phyloP scores from a whole-genome alignment of 2,797 vertebrate species.

The Leptoclinus maculatus region DNA sequence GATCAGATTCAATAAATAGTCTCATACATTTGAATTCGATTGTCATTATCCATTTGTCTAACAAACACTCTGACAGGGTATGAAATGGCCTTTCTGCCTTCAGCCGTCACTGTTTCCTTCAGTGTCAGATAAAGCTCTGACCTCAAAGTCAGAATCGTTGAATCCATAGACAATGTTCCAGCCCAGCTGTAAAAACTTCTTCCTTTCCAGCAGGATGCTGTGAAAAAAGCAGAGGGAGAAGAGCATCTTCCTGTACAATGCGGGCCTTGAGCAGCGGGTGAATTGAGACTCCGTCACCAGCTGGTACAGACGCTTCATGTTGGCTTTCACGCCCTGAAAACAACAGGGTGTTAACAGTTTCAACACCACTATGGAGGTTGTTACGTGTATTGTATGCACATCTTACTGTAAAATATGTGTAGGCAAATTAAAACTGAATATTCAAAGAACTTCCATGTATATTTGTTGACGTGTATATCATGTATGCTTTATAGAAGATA shows the following conservation, averaged over 20 bases:
- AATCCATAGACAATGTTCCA: conserved; percentile 93
- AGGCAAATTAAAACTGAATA: background rate
- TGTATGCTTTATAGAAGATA: background rate
- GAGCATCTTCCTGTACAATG: conserved; percentile 88
- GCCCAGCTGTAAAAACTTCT: conserved; percentile 91
- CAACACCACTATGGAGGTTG: background rate
- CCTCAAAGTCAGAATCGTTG: conserved; percentile 93
- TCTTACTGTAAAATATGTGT: background rate
- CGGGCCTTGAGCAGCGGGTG: conserved; percentile 81
- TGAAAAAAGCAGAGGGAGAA: conserved; percentile 94
- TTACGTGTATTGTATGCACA: background rate
- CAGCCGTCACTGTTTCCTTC: background rate
- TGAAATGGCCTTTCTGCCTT: background rate
- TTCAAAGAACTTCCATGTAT: background rate
- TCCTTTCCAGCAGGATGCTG: conserved; percentile 90
- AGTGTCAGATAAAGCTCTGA: conserved; percentile 47
- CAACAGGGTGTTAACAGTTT: conserved; percentile 9
- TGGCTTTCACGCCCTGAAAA: conserved; percentile 90
- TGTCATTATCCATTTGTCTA: conserved; percentile 14
- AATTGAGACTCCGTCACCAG: conserved; percentile 88
- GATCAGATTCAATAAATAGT: background rate
- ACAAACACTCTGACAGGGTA: conserved; percentile 16
- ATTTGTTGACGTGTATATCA: conserved; percentile 14
- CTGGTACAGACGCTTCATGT: conserved; percentile 92
- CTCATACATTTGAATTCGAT: background rate